Base-by-base conservation (phyloP, 2,888 invertebrate species). In the Oligia latruncula region DNA sequence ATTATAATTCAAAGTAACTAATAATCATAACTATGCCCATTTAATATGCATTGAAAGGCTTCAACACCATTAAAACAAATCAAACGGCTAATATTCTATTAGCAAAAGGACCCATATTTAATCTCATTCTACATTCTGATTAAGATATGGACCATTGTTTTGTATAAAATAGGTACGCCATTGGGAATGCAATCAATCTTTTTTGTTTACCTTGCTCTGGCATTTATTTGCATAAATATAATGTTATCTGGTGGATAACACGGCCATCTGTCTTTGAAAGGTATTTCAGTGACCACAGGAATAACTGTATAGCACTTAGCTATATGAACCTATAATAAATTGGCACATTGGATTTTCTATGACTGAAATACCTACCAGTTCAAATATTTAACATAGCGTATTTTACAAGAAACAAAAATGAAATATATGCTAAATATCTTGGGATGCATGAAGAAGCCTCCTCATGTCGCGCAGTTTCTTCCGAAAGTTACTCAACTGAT, bases 221-320 rank as follows among this genome's bases (percentile, higher is more conserved):
- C 81, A 89, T 91, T 89, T 80, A 88, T 90, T 91, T 88, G 84
- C 86, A 91, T 90, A 78, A 81, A 89, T 87, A 84, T 87, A 81
- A 79, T 81, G 70, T 84, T 84, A 86, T 88, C 88, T 82, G 40
- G 40, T 74, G 55, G 71, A 68, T 74, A 80, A 74, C 76, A 78
- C n/a, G 77, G 77, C 62, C 80, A 84, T 86, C 79, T 60, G 80
- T 77, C 67, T 77, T 68, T 13, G 70, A 80, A 85, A 77, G 78
- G 82, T 80, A 87, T 86, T 85, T 82, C 52, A 83, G 74, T 83
- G 70, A 82, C 74, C 77, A 82, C 65, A 49, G 46, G 65, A 70
- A 74, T 81, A 80, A 73, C 52, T 0, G 23, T 17, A 29, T 17
- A 52, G 8, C 2, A 35, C 35, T 58, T 11, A 52, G 3, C 15